Conservation (phyloP, 2,797 vertebrate genomes). For the Bovichtus variegatus region DNA sequence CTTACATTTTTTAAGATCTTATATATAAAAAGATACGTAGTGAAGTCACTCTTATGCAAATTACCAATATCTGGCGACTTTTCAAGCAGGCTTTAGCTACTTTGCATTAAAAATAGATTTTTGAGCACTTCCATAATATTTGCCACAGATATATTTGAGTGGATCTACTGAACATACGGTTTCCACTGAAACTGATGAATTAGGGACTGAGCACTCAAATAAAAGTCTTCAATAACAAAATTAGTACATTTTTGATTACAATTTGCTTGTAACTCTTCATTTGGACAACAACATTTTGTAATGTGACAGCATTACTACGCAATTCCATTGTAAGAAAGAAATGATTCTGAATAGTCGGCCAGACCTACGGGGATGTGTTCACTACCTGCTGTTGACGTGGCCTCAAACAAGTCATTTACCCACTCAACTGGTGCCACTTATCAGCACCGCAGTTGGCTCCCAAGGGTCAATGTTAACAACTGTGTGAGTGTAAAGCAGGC, state of each 20-base stretch:
- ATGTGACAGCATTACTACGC: neutral
- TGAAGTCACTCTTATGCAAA: neutral
- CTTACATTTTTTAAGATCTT: neutral
- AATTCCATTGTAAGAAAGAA: neutral
- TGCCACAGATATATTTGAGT: neutral
- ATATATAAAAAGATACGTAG: too few species aligned
- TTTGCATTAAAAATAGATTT: neutral
- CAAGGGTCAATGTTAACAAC: neutral
- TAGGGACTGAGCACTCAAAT: neutral
- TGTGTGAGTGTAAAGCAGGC: neutral
- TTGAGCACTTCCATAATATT: neutral
- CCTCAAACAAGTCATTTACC: constrained; percentile 13
- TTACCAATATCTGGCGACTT: neutral
- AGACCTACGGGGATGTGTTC: neutral
- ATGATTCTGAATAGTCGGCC: neutral
- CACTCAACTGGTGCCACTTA: constrained; percentile 5
- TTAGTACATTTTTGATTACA: neutral
- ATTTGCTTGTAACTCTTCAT: neutral
- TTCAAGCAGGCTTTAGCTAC: neutral
- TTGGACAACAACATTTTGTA: neutral
- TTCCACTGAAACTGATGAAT: neutral
- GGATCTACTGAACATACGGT: neutral
- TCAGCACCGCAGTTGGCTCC: neutral
- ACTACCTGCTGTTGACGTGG: neutral
- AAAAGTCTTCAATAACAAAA: too few species aligned